Conservation (phyloP, 2,797 vertebrate species). For the Pteropus rufus region DNA sequence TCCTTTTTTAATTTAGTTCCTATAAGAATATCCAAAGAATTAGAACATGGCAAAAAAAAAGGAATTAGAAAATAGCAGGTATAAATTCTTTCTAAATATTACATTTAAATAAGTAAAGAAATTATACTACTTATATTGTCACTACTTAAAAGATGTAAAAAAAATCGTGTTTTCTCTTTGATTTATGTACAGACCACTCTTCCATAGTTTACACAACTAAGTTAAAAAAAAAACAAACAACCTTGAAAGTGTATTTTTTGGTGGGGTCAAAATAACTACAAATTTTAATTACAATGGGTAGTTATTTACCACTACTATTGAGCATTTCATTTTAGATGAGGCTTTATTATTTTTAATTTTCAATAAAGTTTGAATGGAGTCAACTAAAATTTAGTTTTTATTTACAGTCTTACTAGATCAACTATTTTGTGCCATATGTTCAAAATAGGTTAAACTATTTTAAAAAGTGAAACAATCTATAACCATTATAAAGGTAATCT, state of each 20-base stretch:
- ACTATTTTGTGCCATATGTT: constrained; percentile 16
- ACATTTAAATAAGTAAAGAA: constrained; percentile 20
- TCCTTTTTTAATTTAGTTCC: constrained; percentile 79
- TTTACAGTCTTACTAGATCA: neutral
- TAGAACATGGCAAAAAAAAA: neutral
- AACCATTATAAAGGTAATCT: neutral
- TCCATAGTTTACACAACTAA: neutral
- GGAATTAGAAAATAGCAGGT: constrained; percentile 3
- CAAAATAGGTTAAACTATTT: constrained; percentile 20
- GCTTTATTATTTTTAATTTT: constrained; percentile 21
- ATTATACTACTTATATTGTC: neutral
- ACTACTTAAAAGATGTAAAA: constrained; percentile 1
- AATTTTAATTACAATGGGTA: neutral
- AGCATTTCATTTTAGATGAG: constrained; percentile 13
- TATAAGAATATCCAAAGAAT: constrained; percentile 73
- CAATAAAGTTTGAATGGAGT: constrained; percentile 26
- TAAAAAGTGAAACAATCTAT: neutral
- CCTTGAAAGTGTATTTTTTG: neutral
- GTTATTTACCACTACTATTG: neutral
- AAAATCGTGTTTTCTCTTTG: constrained; percentile 27
- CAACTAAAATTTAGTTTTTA: constrained; percentile 39
- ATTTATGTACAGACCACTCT: neutral
- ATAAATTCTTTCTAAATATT: constrained; percentile 27
- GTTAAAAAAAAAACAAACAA: neutral
- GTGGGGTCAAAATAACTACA: neutral